Evolutionary conservation across 2,113 vertebrate species (phyloP), one percentile per base, ranked within the genome.

Genomic region (Saccopteryx leptura): DNA sequence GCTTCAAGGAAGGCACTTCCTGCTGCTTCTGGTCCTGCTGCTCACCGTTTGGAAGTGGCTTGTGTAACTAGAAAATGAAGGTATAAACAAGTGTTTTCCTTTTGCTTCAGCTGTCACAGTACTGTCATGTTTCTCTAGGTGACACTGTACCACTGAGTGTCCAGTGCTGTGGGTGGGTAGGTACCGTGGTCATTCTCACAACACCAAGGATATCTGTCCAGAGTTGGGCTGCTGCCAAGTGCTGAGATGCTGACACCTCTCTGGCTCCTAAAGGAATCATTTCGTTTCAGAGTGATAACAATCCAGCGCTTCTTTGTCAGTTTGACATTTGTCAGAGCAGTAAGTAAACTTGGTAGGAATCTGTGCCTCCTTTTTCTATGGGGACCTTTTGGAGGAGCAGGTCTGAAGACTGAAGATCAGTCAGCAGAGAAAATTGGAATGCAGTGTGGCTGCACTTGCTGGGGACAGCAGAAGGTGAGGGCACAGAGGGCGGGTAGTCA

Each of bases 321-420:
- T 23, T 8, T 52, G 4, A 2, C 21, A 0, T 61, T 17, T 48
- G n/a, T 33, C 78, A 13, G 71, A 33, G 21, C 26, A 1, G 4
- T 7, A 0, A 1, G 4, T 7, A 0, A 17, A 24, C n/a, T 10
- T 61, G 9, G 7, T 1, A 28, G 85, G 46, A 26, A 4, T 50
- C 61, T 7, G 56, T 18, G 74, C 48, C 21, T 17, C 24, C 26
- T 23, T 21, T 69, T 68, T n/a, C 39, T n/a, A 8, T 4, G 1
- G 33, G 9, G 46, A 13, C 60, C 39, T 26, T 26, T 52, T 14
- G 46, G 63, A 85, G n/a, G 18, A 8, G 54, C 5, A 4, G 10
- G 52, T 56, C 50, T 7, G 4, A 39, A 46, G 78, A 75, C 60
- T 58, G 60, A 74, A 31, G 33, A 23, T 31, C 12, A 2, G 60